A percentile compares a stretch with the other conserved stretches of the same genome.
Evolutionary conservation across 2,888 invertebrate species (phyloP).

Genomic region (Fragum whitleyi): DNA sequence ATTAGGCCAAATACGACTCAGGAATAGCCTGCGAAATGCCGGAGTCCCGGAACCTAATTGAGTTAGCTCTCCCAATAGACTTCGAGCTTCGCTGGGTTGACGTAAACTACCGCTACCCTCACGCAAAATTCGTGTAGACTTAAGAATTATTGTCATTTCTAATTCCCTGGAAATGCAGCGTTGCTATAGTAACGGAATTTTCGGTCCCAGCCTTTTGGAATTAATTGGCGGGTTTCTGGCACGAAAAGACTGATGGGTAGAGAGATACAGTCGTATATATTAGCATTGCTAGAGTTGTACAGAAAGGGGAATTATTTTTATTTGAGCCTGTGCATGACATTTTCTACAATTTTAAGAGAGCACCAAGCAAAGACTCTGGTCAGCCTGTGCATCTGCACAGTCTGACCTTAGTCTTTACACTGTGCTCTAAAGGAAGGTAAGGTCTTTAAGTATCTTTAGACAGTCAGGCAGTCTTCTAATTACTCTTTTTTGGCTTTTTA

Average conservation of each 20-base stretch:
- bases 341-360: no score
- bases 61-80: slow-evolving; percentile 58
- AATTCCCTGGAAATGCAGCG: slow-evolving; percentile 63
- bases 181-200: slow-evolving; percentile 59
- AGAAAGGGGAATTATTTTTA: no score
- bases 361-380: no score
- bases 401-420: no score
- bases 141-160: slow-evolving; percentile 62
- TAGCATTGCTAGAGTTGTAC: no score
- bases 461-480: no score
- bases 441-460: no score
- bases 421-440: no score
- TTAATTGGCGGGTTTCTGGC: slow-evolving; percentile 63
- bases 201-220: slow-evolving; percentile 57
- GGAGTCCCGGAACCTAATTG: slow-evolving; percentile 48
- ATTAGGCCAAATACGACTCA: slow-evolving; percentile 56
- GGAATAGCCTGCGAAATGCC: slow-evolving; percentile 56
- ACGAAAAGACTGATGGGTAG: slow-evolving; percentile 24
- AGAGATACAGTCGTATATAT: background rate
- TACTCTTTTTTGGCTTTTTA: no score
- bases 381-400: no score
- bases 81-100: slow-evolving; percentile 33
- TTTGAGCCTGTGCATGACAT: no score
- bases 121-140: slow-evolving; percentile 63
- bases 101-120: slow-evolving; percentile 47